phyloP scores from a whole-genome alignment of 2,797 vertebrate genomes.

The Takifugu ocellatus region DNA sequence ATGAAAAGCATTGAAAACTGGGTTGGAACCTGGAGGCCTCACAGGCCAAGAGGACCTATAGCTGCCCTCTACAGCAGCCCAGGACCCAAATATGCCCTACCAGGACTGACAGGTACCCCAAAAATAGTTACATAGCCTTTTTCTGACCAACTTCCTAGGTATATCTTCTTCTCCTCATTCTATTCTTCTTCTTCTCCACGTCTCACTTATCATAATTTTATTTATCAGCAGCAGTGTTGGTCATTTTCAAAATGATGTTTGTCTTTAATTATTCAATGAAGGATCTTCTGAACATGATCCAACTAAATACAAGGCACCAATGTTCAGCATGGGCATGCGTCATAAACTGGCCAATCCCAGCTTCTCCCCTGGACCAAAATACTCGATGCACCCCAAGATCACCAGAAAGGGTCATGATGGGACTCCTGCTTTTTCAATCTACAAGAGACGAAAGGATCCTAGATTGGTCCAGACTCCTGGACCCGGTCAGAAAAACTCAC shows the following conservation, averaged over 20 bases:
- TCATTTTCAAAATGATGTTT: not conserved
- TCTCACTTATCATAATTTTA: not conserved
- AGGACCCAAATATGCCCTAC: slow-evolving; percentile 86
- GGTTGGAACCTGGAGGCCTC: slow-evolving; percentile 87
- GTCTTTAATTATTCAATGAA: slow-evolving; percentile 31
- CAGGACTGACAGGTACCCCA: slow-evolving; percentile 78
- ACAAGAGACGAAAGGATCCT: slow-evolving; percentile 70
- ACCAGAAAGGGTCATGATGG: slow-evolving; percentile 73
- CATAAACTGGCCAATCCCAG: slow-evolving; percentile 22
- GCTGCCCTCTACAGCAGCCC: slow-evolving; percentile 83
- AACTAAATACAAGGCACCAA: slow-evolving; percentile 78
- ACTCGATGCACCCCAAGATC: slow-evolving; percentile 79
- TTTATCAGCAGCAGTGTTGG: not conserved
- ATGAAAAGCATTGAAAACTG: slow-evolving; percentile 74
- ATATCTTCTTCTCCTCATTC: no score
- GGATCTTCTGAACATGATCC: slow-evolving; percentile 78
- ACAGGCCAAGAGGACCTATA: slow-evolving; percentile 85
- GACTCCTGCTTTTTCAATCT: slow-evolving; percentile 80
- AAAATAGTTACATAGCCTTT: not conserved
- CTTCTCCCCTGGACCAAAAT: slow-evolving; percentile 80
- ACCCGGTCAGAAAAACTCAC: slow-evolving; percentile 73
- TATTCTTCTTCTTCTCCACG: not conserved
- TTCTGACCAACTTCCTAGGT: not conserved
- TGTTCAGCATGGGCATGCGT: slow-evolving; percentile 81
- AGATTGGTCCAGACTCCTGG: slow-evolving; percentile 72